Conservation (phyloP, 1,140 invertebrate genomes). For the Micrasema longulum region DNA sequence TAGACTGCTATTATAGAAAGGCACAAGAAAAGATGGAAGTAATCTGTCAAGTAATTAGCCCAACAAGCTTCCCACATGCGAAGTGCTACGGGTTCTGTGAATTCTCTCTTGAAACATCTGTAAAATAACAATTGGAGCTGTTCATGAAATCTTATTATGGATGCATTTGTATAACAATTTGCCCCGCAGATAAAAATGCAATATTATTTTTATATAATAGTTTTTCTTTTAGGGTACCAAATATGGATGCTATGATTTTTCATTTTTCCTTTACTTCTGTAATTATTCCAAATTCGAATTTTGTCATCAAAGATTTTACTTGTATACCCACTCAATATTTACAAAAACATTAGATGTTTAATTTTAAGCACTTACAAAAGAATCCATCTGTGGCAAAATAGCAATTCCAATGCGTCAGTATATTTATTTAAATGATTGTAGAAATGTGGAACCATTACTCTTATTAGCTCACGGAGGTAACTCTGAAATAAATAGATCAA, state of each 20-base stretch:
- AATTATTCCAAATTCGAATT: no score
- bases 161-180: no score
- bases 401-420: slow-evolving; percentile 86
- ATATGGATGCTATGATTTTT: background rate
- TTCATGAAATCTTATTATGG: no score
- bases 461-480: slow-evolving; percentile 87
- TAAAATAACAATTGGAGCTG: slow-evolving; percentile 31
- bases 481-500: slow-evolving; percentile 64
- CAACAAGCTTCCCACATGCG: slow-evolving; percentile 96
- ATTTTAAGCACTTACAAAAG: slow-evolving; percentile 74
- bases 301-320: background rate
- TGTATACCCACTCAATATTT: background rate
- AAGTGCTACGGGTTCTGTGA: slow-evolving; percentile 86
- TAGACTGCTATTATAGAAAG: slow-evolving; percentile 92
- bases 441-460: slow-evolving; percentile 89
- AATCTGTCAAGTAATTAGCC: slow-evolving; percentile 93
- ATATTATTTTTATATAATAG: no score
- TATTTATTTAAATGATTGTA: slow-evolving; percentile 86
- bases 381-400: slow-evolving; percentile 95
- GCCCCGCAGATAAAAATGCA: no score
- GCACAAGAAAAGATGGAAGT: slow-evolving; percentile 93
- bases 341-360: background rate
- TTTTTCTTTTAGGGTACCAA: no score
- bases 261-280: no score
- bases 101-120: slow-evolving; percentile 90